Evolutionary conservation across 2,797 vertebrate genomes (phyloP).

Genomic region (Linurgus olivaceus): DNA sequence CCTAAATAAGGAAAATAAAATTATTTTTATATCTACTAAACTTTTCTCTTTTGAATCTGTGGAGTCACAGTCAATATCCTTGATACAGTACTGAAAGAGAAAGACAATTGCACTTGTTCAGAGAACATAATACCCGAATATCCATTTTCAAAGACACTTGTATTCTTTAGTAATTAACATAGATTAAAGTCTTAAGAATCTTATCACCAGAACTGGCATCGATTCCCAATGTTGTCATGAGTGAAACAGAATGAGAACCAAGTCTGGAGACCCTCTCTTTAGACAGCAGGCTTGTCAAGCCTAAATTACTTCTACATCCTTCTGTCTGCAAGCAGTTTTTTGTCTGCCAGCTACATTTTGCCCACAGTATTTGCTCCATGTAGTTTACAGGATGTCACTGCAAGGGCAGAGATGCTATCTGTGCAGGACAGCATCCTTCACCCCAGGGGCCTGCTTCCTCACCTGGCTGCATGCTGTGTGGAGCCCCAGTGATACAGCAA

Average conservation of each 20-base stretch:
- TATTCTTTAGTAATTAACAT: not conserved
- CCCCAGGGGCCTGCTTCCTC: not conserved
- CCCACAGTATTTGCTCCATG: not conserved
- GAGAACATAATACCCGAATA: not conserved
- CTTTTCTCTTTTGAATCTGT: not conserved
- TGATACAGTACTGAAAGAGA: not conserved
- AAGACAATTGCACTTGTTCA: not conserved
- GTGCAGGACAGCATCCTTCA: not conserved
- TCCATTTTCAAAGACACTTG: not conserved
- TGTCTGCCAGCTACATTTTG: not conserved
- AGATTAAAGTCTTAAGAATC: not conserved
- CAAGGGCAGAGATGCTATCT: not conserved
- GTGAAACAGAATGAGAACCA: not conserved
- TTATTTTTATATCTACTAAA: not conserved
- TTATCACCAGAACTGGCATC: not conserved
- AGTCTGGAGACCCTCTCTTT: not conserved
- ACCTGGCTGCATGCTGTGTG: not conserved
- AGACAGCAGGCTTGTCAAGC: not conserved
- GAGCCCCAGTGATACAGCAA: not conserved
- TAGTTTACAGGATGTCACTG: rapidly evolving
- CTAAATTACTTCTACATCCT: not conserved
- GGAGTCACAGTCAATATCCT: not conserved
- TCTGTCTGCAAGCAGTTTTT: not conserved
- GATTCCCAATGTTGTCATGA: not conserved
- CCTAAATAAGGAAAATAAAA: not conserved